Base-by-base conservation (phyloP, 2,888 invertebrate genomes). In the Lithophane leautieri region DNA sequence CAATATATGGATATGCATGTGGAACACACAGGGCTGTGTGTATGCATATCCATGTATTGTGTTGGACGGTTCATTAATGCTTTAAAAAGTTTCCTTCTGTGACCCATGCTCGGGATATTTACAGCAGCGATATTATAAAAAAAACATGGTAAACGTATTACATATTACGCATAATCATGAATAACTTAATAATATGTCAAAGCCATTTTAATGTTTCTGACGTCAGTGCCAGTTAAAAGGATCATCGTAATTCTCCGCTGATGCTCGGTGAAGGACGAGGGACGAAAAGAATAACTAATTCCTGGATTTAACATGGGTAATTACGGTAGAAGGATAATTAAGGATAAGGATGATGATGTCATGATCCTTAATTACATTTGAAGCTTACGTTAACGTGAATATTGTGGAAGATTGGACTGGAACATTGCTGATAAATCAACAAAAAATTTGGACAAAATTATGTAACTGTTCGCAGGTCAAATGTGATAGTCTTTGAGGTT, bases 201-300 rank as follows among this genome's bases (percentile, higher is more conserved):
- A 73, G 54, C 61, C 70, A 60, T 60, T 52, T 52, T 22, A 58
- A 44, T 28, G 22, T 7, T 12, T 11, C 11, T 69, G 85, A 85
- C 73, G 85, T 85, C 82, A 85, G 42, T 60, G 69, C 14, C 79
- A 71, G 75, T 73, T 82, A 75, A 69, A 73, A 73, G 78, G 83
- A 79, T 83, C 83, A 73, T 42, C 79, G 42, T 85, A 82, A 82
- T 75, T 73, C 72, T 56, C 50, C 50, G 54, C 65, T 78, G 69
- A 83, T 50, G 54, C 74, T 22, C 70, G 56, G 42, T 73, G 85
- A 78, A 71, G 75, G 83, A 82, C 79, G 52, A 66, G 72, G 79
- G 72, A 69, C 74, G 61, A 50, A 71, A 28, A 47, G 25, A 70
- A 66, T 60, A 70, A 66, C 68, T 81, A 78, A 73, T 78, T 73